Base-by-base conservation (phyloP, 1,140 invertebrate genomes). In the Microplitis mediator region DNA sequence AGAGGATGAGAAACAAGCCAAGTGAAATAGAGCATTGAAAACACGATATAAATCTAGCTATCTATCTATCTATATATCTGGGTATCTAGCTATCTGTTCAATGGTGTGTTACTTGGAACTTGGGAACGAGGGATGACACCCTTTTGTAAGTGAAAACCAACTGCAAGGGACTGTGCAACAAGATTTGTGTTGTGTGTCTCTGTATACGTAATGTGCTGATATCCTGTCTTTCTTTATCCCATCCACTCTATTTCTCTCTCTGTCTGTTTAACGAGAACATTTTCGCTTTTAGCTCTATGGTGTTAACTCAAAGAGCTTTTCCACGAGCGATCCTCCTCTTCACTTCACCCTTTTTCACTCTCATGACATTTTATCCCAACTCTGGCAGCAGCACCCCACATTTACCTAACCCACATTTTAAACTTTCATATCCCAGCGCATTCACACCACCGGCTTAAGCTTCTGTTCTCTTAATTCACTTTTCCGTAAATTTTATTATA, bases 291-390 rank as follows among this genome's bases (percentile, higher is more conserved):
- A 65, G 36, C 63, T 51, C 62, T 32, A 62, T 65, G 39, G 31
- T 50, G 63, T 35, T 65, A 65, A 65, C 63, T 65, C 45, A 23
- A 39, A 52, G 31, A 9, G 63, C 14, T 65, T 65, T 63, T 35
- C 14, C 61, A 34, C 61, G 31, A 64, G 62, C 13, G 36, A 4
- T 64, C 34, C 13, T n/a, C 8, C n/a, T 64, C 13, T 14, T 34
- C 36, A 8, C 62, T 64, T 8, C 3, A 31, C 45, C 4, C 63
- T 51, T 50, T 11, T 52, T 35, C 32, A 14, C 8, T 60, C 23
- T 34, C 39, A 11, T 45, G 39, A 45, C 39, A 45, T 45, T 45
- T 45, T 45, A 45, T 45, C 23, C 23, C 23, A 23, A 23, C 23
- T 23, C 23, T 23, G 23, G 39, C 5, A 3, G 39, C 39, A 9